Conservation (phyloP, 2,113 vertebrate species). For the Phasianus colchicus region DNA sequence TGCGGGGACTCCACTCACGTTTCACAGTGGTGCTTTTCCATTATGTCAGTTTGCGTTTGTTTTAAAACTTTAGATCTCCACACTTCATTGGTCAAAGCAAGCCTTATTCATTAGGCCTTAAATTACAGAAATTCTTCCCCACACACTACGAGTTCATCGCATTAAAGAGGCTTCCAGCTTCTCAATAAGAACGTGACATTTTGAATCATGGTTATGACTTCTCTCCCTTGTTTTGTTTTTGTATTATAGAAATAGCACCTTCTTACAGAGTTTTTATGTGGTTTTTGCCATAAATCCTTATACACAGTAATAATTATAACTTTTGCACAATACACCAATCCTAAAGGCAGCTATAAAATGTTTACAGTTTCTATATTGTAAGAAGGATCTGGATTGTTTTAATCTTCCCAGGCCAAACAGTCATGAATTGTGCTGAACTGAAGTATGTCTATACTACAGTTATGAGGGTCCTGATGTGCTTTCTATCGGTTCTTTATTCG, state of each 20-base stretch:
- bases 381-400: slow-evolving; percentile 83
- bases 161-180: slow-evolving; percentile 77
- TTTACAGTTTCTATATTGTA: slow-evolving; percentile 87
- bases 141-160: slow-evolving; percentile 79
- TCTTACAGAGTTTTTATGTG: slow-evolving; percentile 85
- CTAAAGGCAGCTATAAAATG: slow-evolving; percentile 95
- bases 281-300: slow-evolving; percentile 83
- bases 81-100: slow-evolving; percentile 78
- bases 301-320: slow-evolving; percentile 84
- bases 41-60: slow-evolving; percentile 82
- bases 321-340: slow-evolving; percentile 96
- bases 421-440: slow-evolving; percentile 79
- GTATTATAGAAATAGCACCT: slow-evolving; percentile 83
- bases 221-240: slow-evolving; percentile 77
- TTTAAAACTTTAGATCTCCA: slow-evolving; percentile 77
- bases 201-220: slow-evolving; percentile 66
- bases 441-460: slow-evolving; percentile 81
- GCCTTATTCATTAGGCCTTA: slow-evolving; percentile 84
- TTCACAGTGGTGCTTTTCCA: slow-evolving; percentile 92
- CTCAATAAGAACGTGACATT: slow-evolving; percentile 76
- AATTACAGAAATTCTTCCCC: slow-evolving; percentile 77
- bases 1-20: slow-evolving; percentile 82
- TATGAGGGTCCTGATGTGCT: slow-evolving; percentile 72
- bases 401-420: slow-evolving; percentile 82
- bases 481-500: slow-evolving; percentile 77